phyloP scores from a whole-genome alignment of 1,140 invertebrate species.

The Homalodisca vitripennis region DNA sequence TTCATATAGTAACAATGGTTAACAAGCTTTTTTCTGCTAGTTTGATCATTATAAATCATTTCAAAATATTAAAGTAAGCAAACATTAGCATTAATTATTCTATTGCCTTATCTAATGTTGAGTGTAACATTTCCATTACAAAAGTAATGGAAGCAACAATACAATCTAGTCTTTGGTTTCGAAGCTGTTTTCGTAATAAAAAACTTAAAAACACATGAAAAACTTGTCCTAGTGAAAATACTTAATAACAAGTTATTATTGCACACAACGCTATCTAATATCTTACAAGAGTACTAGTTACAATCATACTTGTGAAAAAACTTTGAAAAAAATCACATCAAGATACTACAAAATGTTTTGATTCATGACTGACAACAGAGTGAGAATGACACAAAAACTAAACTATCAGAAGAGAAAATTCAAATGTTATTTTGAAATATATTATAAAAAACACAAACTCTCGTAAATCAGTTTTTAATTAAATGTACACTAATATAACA shows the following conservation, averaged over 20 bases:
- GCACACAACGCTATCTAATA: background rate
- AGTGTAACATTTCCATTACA: slow-evolving; percentile 6
- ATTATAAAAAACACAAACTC: too few species aligned
- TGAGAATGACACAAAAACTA: too few species aligned
- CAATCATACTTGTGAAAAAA: too few species aligned
- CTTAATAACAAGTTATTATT: background rate
- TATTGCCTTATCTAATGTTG: slow-evolving; percentile 13
- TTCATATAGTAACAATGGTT: too few species aligned
- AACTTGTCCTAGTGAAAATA: background rate
- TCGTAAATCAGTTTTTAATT: too few species aligned
- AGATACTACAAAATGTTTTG: too few species aligned
- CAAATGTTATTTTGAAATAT: too few species aligned
- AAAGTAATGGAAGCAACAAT: slow-evolving; percentile 14
- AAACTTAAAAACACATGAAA: background rate
- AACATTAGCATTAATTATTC: background rate
- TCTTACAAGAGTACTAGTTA: background rate
- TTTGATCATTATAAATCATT: background rate
- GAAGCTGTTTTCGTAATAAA: slow-evolving; percentile 17
- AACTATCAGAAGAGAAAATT: too few species aligned
- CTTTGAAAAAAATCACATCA: too few species aligned
- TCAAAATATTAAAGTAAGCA: slow-evolving; percentile 6
- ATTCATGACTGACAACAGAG: too few species aligned
- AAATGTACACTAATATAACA: too few species aligned
- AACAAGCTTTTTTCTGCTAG: too few species aligned
- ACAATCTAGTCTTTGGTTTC: slow-evolving; percentile 26